These are phyloP conservation scores for Clunio marinus DNA, from an alignment of 2,888 invertebrate genomes.

Conservation along the genomic window DNA sequence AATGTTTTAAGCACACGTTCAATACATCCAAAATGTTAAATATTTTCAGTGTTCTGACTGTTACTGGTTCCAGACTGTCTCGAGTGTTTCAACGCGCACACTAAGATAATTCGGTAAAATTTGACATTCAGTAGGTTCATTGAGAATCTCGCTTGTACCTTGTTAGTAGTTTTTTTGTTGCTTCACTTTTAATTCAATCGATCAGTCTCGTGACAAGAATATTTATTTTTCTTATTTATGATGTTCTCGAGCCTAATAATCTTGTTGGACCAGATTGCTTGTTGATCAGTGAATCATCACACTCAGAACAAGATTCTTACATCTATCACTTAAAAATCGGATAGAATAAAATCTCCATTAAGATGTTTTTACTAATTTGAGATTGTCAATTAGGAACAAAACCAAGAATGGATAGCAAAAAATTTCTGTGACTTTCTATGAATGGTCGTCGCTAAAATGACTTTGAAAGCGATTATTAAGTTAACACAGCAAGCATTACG, in stretches of 20 bases:
- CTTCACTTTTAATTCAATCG: neutral
- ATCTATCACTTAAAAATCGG: neutral
- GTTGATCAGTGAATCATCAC: neutral
- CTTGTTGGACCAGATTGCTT: slow-evolving; percentile 2
- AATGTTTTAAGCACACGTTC: too few relatives aligned
- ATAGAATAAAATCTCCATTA: slow-evolving; percentile 1
- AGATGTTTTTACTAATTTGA: neutral
- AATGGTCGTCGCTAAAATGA: neutral
- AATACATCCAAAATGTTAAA: too few relatives aligned
- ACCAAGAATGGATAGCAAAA: neutral
- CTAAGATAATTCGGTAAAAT: neutral
- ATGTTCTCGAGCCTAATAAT: too few relatives aligned
- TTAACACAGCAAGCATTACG: too few relatives aligned
- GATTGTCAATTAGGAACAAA: neutral
- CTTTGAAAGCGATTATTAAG: neutral
- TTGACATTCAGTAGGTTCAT: slow-evolving; percentile 30
- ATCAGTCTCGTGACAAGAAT: neutral
- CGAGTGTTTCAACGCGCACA: slow-evolving; percentile 14
- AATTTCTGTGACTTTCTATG: neutral
- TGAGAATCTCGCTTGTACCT: slow-evolving; percentile 9
- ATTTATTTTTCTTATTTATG: slow-evolving; percentile 10
- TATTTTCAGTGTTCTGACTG: neutral
- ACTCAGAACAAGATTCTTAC: too few relatives aligned
- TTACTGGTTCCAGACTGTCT: slow-evolving; percentile 32
- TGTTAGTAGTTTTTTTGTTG: neutral